phyloP scores from a whole-genome alignment of 2,888 invertebrate genomes.

The Cylindroiulus punctatus region DNA sequence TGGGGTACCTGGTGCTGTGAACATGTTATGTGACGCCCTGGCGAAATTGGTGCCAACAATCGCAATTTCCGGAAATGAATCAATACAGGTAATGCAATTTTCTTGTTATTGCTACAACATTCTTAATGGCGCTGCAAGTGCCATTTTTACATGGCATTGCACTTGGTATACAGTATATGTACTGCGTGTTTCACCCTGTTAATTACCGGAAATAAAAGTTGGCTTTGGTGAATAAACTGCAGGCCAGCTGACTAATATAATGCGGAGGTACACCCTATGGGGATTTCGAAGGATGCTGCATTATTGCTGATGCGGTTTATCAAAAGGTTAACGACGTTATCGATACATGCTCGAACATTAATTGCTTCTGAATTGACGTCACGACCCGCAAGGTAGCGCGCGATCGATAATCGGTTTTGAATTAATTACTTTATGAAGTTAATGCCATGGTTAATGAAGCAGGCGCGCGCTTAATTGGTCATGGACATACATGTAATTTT shows the following conservation, averaged over 20 bases:
- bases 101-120: too few relatives aligned
- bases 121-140: too few relatives aligned
- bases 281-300: background rate
- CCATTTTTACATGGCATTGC: too few relatives aligned
- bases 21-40: background rate
- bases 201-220: too few relatives aligned
- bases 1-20: background rate
- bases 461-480: background rate
- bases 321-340: background rate
- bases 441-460: background rate
- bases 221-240: too few relatives aligned
- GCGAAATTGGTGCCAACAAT: background rate
- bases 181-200: too few relatives aligned
- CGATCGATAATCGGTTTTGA: background rate
- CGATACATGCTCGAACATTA: background rate
- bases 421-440: background rate
- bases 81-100: background rate
- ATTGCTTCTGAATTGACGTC: constrained; percentile 2
- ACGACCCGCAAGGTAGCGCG: background rate
- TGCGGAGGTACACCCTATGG: too few relatives aligned
- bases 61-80: background rate
- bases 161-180: too few relatives aligned
- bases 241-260: too few relatives aligned
- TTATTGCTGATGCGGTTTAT: background rate
- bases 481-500: background rate